Evolutionary conservation across 2,888 invertebrate genomes (phyloP), one percentile per base, ranked within the genome.

Genomic region (Netelia virgata): DNA sequence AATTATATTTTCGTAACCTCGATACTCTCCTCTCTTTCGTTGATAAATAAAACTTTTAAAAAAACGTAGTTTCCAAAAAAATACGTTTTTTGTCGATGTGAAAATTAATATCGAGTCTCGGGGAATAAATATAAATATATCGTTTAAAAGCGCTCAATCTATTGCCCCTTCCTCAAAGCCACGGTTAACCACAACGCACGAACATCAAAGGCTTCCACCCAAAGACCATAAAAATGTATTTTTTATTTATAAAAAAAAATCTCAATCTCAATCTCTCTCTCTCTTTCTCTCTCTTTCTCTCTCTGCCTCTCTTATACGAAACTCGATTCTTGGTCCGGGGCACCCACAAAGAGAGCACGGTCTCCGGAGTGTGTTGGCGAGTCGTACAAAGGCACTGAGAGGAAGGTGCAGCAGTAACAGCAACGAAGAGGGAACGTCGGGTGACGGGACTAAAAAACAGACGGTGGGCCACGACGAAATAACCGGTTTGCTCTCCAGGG

Each of bases 391-490:
- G 57, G 68, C 66, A 50, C 68, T 68, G 55, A 53, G 28, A 55
- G 28, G 55, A 41, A 55, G 83, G 73, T 68, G 76, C 76, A 64
- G 72, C 74, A 70, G 70, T 63, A 74, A 50, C 50, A 75, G 53
- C 53, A 61, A 50, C 47, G 14, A 14, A 47, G 14, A 47, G 47
- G 11, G 14, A n/a, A n/a, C 47, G 47, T 47, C 47, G 69, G 28
- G 36, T 43, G 59, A 28, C 61, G n/a, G 47, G 63, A 63, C 16
- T 57, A 68, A 68, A 28, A 68, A 76, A 76, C 66, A 68, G 43
- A 66, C 72, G 83, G 76, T 84, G 83, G 83, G 80, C 80, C 76
- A 80, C 83, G 68, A 79, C 70, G 76, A 80, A 84, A 84, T 84
- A 84, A 84, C 83, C 83, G 83, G 83, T 84, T 84, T 84, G 28